These are phyloP conservation scores for Schlechtendalia chinensis DNA, from an alignment of 1,140 invertebrate species.

Conservation along the genomic window DNA sequence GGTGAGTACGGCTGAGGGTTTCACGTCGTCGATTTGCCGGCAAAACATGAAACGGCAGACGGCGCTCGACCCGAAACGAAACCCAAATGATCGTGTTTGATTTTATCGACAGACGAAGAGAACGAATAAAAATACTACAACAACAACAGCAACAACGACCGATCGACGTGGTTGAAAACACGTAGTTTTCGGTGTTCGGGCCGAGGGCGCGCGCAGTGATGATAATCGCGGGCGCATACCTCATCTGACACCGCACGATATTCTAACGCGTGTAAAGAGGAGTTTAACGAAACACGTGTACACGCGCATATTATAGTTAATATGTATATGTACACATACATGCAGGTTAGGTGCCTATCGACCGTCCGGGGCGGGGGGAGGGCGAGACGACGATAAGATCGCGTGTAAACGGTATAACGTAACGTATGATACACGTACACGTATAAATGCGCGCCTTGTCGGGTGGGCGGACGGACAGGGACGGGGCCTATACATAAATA, in stretches of 20 bases:
- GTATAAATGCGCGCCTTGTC: not conserved
- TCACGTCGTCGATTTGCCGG: too few species aligned
- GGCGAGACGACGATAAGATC: not conserved
- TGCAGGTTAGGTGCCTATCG: not conserved
- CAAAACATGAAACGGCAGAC: too few species aligned
- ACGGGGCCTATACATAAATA: not conserved
- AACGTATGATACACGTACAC: not conserved
- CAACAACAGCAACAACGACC: too few species aligned
- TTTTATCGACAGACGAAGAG: not conserved
- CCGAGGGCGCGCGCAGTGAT: not conserved
- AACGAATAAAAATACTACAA: too few species aligned
- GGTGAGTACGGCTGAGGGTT: too few species aligned
- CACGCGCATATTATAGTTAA: conserved; percentile 1
- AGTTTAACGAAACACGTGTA: conserved; percentile 25
- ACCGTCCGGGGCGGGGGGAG: not conserved
- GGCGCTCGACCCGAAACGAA: not conserved
- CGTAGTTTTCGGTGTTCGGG: not conserved
- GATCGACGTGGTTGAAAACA: not conserved
- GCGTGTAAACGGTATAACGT: conserved; percentile 5
- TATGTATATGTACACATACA: too few species aligned
- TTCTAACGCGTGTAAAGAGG: not conserved
- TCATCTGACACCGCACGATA: not conserved
- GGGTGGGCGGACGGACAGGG: not conserved
- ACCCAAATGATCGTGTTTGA: not conserved
- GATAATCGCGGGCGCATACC: not conserved